Conservation (phyloP, 2,113 vertebrate genomes). For the Neolamprologus sp. region DNA sequence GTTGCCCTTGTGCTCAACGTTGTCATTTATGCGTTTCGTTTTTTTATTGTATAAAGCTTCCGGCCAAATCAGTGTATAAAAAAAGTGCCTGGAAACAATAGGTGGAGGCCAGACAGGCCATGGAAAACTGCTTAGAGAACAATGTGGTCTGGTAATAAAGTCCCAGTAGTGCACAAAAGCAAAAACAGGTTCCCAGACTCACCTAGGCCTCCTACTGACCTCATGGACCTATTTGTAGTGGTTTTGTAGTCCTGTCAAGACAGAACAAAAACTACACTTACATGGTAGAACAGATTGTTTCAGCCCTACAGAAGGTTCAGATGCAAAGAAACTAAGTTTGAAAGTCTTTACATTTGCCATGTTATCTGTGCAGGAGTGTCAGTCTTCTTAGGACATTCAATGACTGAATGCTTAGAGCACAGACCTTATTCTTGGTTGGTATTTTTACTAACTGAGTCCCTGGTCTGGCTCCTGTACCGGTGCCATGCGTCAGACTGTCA, state of each 20-base stretch:
- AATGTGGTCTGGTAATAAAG: constrained; percentile 48
- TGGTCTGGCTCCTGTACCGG: not conserved
- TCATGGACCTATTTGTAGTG: not conserved
- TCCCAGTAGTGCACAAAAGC: not conserved
- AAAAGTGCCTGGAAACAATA: constrained; percentile 43
- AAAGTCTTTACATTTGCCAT: not conserved
- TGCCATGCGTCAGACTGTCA: not conserved
- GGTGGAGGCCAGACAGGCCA: constrained; percentile 24
- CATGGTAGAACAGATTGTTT: not conserved
- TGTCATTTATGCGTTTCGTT: not conserved
- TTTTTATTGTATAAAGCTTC: constrained; percentile 31
- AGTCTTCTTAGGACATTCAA: not conserved
- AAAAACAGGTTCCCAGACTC: constrained; percentile 9
- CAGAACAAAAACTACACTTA: not conserved
- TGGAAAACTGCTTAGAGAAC: constrained; percentile 35
- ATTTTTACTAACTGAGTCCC: not conserved
- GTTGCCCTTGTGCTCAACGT: not conserved
- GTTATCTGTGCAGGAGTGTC: not conserved
- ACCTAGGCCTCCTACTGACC: not conserved
- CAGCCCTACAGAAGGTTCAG: not conserved
- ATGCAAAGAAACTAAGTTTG: not conserved
- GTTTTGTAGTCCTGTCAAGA: not conserved
- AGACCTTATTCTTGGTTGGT: not conserved
- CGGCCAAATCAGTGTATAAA: constrained; percentile 11
- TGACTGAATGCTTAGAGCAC: not conserved